phyloP scores from a whole-genome alignment of 1,140 invertebrate species.

The Camponotus floridanus region DNA sequence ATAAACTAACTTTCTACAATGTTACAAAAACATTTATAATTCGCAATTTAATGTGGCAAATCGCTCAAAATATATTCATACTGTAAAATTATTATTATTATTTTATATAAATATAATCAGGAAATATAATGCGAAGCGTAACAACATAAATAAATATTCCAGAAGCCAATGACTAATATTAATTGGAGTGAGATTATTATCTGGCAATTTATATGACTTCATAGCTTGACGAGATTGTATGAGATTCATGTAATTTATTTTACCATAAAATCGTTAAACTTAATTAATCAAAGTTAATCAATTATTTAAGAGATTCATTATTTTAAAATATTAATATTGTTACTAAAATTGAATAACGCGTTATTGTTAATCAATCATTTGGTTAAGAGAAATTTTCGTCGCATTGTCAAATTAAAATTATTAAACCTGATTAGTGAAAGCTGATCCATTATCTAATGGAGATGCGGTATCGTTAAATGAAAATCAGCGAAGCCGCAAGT shows the following conservation, averaged over 20 bases:
- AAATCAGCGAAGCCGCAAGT: conserved; percentile 15
- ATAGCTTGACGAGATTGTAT: conserved; percentile 12
- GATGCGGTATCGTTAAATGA: conserved; percentile 16
- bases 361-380: conserved; percentile 23
- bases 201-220: conserved; percentile 41
- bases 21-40: conserved; percentile 28
- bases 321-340: conserved; percentile 34
- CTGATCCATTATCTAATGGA: conserved; percentile 10
- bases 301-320: conserved; percentile 40
- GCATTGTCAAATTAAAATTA: conserved; percentile 26
- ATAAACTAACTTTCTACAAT: conserved; percentile 5
- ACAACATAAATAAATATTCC: conserved; percentile 43
- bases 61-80: conserved; percentile 27
- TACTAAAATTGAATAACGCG: conserved; percentile 12
- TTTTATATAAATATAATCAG: conserved; percentile 31
- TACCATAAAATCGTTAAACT: conserved; percentile 42
- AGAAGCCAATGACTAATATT: conserved; percentile 51
- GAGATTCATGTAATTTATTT: conserved; percentile 14
- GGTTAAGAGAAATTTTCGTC: background rate
- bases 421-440: conserved; percentile 39
- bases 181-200: conserved; percentile 48
- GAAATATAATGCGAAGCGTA: conserved; percentile 28
- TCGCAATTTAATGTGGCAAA: conserved; percentile 40
- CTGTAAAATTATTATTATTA: conserved; percentile 42
- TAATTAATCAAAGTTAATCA: conserved; percentile 53